Evolutionary conservation across 2,113 vertebrate species (phyloP).

Genomic region (Cyanocitta stelleri): DNA sequence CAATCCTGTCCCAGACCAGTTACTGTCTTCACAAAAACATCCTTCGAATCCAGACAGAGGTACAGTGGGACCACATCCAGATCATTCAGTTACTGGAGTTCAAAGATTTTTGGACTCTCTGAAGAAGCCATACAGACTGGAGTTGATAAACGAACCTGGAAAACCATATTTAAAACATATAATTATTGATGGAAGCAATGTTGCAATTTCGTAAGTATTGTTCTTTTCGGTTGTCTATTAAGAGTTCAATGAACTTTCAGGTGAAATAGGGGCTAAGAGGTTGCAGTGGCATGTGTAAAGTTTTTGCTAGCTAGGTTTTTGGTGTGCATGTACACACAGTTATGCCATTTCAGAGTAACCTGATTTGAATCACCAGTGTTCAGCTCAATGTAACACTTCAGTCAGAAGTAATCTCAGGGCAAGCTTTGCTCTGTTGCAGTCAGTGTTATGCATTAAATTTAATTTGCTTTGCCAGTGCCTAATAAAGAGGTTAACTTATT

Average conservation of each 20-base stretch:
- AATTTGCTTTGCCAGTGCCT: neutral
- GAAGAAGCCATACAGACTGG: constrained; percentile 84
- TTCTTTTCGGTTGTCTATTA: neutral
- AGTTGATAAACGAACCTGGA: constrained; percentile 88
- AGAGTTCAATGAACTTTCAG: neutral
- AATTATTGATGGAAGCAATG: constrained; percentile 96
- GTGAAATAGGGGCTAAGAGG: neutral
- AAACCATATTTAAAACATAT: constrained; percentile 81
- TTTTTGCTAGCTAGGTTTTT: neutral
- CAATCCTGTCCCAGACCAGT: neutral
- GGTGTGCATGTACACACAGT: neutral
- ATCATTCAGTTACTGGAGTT: constrained; percentile 83
- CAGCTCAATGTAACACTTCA: neutral
- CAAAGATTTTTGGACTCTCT: constrained; percentile 89
- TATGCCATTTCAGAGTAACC: neutral
- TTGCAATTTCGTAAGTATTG: constrained; percentile 92
- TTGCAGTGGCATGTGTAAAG: neutral
- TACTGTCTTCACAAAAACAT: neutral
- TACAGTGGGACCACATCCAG: neutral
- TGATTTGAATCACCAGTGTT: neutral
- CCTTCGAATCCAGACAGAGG: neutral
- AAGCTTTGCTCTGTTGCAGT: neutral
- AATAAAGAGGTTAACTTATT: neutral
- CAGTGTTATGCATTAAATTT: neutral
- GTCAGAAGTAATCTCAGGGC: neutral